A percentile compares a stretch with the other conserved stretches of the same genome.
These are phyloP conservation scores for Eidolon helvum DNA, from an alignment of 2,113 vertebrate species.

Conservation along the genomic window DNA sequence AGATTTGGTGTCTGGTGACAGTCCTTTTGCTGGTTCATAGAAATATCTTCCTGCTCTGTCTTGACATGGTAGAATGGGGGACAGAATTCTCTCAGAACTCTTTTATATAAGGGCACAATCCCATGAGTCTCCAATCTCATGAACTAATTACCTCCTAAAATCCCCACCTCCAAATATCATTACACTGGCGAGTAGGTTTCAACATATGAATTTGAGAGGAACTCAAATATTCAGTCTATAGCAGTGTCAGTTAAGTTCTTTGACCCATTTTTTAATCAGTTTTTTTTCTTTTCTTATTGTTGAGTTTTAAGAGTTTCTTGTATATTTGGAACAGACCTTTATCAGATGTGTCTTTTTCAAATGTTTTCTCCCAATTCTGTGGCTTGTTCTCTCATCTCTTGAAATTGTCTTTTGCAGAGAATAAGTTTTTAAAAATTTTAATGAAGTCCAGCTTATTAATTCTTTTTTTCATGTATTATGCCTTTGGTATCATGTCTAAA, in stretches of 20 bases:
- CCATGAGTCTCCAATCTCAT: background rate
- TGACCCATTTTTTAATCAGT: background rate
- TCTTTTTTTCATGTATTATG: background rate
- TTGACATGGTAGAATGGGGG: background rate
- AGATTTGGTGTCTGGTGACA: background rate
- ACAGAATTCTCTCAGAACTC: background rate
- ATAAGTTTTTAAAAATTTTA: background rate
- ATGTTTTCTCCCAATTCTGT: background rate
- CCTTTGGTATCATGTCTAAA: background rate
- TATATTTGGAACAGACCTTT: background rate
- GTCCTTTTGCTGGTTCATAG: background rate
- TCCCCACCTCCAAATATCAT: background rate
- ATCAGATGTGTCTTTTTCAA: background rate
- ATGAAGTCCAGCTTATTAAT: background rate
- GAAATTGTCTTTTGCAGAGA: background rate
- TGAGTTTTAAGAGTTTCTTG: background rate
- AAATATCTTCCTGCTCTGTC: background rate
- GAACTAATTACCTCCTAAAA: background rate
- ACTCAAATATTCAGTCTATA: background rate
- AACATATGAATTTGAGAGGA: background rate
- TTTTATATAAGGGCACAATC: background rate
- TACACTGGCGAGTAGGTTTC: background rate
- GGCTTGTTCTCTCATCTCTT: background rate
- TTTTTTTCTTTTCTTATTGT: background rate
- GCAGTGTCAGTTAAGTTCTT: background rate